Evolutionary conservation across 2,113 vertebrate genomes (phyloP).

Genomic region (Geococcyx californianus): DNA sequence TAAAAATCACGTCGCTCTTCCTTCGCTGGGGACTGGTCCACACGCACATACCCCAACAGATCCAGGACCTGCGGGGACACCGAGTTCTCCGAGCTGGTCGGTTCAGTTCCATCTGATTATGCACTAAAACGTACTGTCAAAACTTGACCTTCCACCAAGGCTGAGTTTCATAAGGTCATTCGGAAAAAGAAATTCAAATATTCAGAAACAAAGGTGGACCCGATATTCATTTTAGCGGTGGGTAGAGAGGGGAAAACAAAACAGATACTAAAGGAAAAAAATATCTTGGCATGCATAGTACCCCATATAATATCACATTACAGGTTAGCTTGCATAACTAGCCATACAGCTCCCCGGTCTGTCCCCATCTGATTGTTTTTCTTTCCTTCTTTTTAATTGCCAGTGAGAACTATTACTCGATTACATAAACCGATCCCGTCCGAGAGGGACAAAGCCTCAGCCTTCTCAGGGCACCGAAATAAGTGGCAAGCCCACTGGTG

Average conservation of each 20-base stretch:
- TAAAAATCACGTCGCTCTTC: not conserved
- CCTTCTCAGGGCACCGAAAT: not conserved
- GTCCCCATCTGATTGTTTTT: constrained; percentile 12
- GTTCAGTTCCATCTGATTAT: not conserved
- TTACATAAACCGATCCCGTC: not conserved
- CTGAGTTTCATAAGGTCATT: not conserved
- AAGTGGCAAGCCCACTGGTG: not conserved
- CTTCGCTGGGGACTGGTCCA: not conserved
- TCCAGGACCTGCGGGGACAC: not conserved
- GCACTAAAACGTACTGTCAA: not conserved
- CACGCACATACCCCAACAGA: not conserved
- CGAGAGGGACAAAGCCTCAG: not conserved
- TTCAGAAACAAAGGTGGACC: not conserved
- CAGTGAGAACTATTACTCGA: constrained; percentile 14
- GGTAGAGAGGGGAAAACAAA: not conserved
- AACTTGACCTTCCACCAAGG: not conserved
- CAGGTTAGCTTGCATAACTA: constrained; percentile 34
- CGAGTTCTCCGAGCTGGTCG: not conserved
- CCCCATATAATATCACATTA: constrained; percentile 45
- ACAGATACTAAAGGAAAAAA: not conserved
- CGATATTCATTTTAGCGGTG: not conserved
- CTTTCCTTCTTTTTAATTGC: constrained; percentile 36
- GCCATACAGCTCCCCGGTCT: not conserved
- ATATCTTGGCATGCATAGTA: constrained; percentile 62
- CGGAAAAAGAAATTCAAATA: not conserved